A percentile compares a stretch with the other conserved stretches of the same genome.
These are phyloP conservation scores for Petrophora chlorosata DNA, from an alignment of 2,888 invertebrate genomes.

Conservation along the genomic window DNA sequence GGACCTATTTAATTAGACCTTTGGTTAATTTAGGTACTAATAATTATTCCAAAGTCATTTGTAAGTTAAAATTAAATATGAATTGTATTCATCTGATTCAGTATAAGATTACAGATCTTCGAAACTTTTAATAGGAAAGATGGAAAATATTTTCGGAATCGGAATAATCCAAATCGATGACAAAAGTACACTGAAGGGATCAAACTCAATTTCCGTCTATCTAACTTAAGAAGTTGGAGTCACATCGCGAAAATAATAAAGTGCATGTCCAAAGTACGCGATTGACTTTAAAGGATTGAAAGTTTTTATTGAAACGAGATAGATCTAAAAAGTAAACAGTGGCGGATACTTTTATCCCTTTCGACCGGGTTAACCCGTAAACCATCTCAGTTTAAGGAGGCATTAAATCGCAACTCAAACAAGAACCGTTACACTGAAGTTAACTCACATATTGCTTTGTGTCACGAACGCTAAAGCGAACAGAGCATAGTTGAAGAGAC, in stretches of 20 bases:
- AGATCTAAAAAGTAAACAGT: slow-evolving; percentile 77
- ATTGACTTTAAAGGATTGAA: slow-evolving; percentile 68
- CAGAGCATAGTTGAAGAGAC: slow-evolving; percentile 66
- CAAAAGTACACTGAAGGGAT: slow-evolving; percentile 36
- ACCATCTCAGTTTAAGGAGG: slow-evolving; percentile 83
- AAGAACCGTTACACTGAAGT: slow-evolving; percentile 82
- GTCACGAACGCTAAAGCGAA: slow-evolving; percentile 81
- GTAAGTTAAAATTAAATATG: slow-evolving; percentile 1
- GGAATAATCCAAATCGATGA: slow-evolving; percentile 30
- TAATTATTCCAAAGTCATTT: too few species aligned
- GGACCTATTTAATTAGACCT: slow-evolving; percentile 6
- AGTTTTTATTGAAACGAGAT: slow-evolving; percentile 70
- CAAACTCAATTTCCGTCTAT: slow-evolving; percentile 44
- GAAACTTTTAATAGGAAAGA: slow-evolving; percentile 28
- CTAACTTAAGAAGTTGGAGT: slow-evolving; percentile 42
- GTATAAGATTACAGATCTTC: slow-evolving; percentile 2
- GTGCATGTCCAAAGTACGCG: slow-evolving; percentile 53
- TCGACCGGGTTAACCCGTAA: slow-evolving; percentile 81
- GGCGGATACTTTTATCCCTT: slow-evolving; percentile 77
- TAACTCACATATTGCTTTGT: slow-evolving; percentile 84
- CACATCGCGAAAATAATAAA: slow-evolving; percentile 45
- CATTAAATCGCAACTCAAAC: slow-evolving; percentile 84
- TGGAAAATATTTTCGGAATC: slow-evolving; percentile 18
- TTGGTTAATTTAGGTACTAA: not conserved
- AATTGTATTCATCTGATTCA: not conserved